Conservation (phyloP, 2,797 vertebrate species). For the Oophaga sylvatica region DNA sequence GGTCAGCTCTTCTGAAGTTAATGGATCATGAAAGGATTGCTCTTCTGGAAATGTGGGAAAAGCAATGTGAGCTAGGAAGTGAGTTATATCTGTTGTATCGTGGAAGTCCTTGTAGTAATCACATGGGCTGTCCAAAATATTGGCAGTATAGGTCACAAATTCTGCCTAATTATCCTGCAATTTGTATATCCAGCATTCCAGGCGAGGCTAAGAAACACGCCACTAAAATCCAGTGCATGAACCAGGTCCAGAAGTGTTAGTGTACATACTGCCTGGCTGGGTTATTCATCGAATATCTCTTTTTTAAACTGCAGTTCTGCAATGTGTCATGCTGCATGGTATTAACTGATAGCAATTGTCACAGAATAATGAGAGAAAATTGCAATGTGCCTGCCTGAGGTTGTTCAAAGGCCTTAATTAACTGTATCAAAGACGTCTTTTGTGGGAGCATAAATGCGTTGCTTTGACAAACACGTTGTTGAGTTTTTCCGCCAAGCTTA, state of each 20-base stretch:
- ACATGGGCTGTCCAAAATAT: neutral
- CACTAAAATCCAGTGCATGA: neutral
- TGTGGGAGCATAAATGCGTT: conserved; percentile 78
- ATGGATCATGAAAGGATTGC: too few relatives aligned
- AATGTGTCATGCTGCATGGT: conserved; percentile 9
- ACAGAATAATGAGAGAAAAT: conserved; percentile 63
- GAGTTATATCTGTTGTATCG: neutral
- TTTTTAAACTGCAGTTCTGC: conserved; percentile 3
- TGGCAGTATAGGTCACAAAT: too few relatives aligned
- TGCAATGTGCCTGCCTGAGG: conserved; percentile 60
- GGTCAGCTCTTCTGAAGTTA: too few relatives aligned
- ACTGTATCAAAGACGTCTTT: conserved; percentile 66
- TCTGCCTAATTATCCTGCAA: too few relatives aligned
- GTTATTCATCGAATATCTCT: neutral
- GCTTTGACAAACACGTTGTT: conserved; percentile 64
- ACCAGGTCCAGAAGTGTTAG: neutral
- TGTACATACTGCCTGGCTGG: neutral
- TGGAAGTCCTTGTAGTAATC: neutral
- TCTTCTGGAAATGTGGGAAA: neutral
- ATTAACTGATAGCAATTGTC: conserved; percentile 27
- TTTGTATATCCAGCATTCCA: neutral
- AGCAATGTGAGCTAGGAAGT: neutral
- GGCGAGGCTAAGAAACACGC: neutral
- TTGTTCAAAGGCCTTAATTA: conserved; percentile 67
- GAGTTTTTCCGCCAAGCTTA: conserved; percentile 24